These are phyloP conservation scores for Cyrtonyx montezumae DNA, from an alignment of 2,113 vertebrate species.

Conservation along the genomic window DNA sequence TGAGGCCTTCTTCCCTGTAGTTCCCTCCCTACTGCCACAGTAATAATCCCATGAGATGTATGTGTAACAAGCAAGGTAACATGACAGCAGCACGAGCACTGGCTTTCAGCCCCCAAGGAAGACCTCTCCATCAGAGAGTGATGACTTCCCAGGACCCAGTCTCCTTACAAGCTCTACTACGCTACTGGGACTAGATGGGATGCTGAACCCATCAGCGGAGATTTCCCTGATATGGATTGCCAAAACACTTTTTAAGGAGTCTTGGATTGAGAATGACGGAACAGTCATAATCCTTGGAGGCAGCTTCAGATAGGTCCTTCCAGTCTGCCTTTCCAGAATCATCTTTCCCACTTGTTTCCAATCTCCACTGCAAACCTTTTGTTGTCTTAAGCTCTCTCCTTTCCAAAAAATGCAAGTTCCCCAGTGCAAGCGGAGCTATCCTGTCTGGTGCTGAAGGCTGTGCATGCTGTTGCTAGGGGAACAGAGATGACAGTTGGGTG, in stretches of 20 bases:
- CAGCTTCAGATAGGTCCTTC: neutral
- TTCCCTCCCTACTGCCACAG: neutral
- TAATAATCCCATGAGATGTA: fast-evolving
- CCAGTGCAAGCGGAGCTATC: fast-evolving
- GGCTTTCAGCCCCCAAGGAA: neutral
- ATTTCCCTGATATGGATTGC: neutral
- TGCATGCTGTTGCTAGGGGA: neutral
- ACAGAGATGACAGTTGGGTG: neutral
- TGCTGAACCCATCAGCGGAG: neutral
- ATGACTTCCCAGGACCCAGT: neutral
- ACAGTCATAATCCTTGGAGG: neutral
- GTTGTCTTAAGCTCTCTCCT: neutral
- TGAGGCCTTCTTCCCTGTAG: neutral
- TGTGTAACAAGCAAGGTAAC: neutral
- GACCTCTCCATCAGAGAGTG: neutral
- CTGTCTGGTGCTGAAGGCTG: neutral
- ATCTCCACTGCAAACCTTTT: neutral
- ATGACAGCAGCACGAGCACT: fast-evolving
- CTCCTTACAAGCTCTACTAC: neutral
- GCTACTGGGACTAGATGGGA: neutral
- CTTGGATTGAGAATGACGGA: neutral
- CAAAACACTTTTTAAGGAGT: neutral
- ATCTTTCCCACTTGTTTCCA: neutral
- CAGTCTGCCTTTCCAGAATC: neutral
- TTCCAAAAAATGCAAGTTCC: neutral